Evolutionary conservation across 2,888 invertebrate genomes (phyloP), one percentile per base, ranked within the genome.

Genomic region (Apantesis nais): DNA sequence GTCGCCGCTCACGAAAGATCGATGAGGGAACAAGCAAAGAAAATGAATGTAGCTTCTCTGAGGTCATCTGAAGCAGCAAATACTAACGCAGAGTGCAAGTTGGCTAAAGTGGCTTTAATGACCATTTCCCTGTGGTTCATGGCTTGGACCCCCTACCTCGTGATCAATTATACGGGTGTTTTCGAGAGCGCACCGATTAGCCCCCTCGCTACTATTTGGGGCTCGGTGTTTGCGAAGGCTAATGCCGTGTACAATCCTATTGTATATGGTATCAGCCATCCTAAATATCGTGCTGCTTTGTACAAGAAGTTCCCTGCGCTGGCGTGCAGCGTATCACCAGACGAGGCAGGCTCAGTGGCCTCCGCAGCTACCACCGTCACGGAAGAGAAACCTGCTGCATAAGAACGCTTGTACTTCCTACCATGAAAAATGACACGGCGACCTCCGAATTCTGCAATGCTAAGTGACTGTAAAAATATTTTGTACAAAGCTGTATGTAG

Each of bases 211-310:
- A 98, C 98, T 69, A 98, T 98, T 90, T 98, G 98, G 97, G 97
- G 98, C 68, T 98, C 98, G 52, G 95, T 98, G 82, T 98, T 99
- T 89, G 98, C 98, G 75, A 99, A 99, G 93, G 97, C 98, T 76
- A 98, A 98, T 85, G 98, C 98, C 79, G 97, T 97, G 74, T 98
- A 98, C 95, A 98, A 98, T 92, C 98, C 98, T 31, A 98, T 98
- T 89, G 98, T 98, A 79, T 98, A 98, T 89, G 98, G 98, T 84
- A 98, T 98, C 92, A 97, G 97, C 88, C 97, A 97, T 92, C 97
- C 97, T 22, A 97, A 97, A 90, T 98, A 97, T 92, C 96, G 97
- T 80, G 96, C 96, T 74, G 97, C 97, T 44, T 93, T 98, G 75
- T 96, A 97, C 90, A 96, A 97, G 93, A 96, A 96, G 90, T 97